phyloP scores from a whole-genome alignment of 2,797 vertebrate species.

The Acrossocheilus fasciatus region DNA sequence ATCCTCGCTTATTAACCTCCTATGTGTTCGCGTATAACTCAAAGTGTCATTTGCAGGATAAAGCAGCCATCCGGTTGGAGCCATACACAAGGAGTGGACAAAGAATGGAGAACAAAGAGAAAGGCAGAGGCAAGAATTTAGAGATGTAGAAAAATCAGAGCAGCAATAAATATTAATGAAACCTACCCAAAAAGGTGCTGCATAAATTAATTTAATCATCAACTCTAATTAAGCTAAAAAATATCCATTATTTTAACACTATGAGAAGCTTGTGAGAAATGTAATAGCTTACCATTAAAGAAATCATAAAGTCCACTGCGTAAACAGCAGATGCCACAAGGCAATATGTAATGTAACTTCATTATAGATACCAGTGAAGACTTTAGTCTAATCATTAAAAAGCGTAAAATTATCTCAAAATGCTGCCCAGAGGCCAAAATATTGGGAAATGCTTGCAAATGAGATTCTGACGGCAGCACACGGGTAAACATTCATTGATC shows the following conservation, averaged over 20 bases:
- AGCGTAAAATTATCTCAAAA: slow-evolving; percentile 38
- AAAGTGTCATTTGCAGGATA: slow-evolving; percentile 51
- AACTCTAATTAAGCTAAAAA: slow-evolving; percentile 4
- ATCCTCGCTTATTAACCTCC: slow-evolving; percentile 72
- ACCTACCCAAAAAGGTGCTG: neutral
- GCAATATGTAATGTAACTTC: slow-evolving; percentile 44
- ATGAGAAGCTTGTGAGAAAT: neutral
- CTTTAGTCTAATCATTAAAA: slow-evolving; percentile 51
- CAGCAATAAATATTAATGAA: neutral
- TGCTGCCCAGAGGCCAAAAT: slow-evolving; percentile 40
- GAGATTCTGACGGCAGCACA: slow-evolving; percentile 24
- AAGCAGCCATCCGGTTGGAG: slow-evolving; percentile 14
- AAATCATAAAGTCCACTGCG: slow-evolving; percentile 34
- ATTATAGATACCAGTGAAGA: slow-evolving; percentile 42
- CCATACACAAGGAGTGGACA: slow-evolving; percentile 18
- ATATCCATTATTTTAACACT: neutral
- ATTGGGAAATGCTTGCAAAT: slow-evolving; percentile 42
- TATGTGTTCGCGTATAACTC: slow-evolving; percentile 68
- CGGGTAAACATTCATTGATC: slow-evolving; percentile 47
- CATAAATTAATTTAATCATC: slow-evolving; percentile 10
- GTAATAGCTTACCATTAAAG: slow-evolving; percentile 44
- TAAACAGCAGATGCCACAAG: slow-evolving; percentile 37
- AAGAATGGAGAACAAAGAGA: slow-evolving; percentile 28
- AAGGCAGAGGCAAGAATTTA: neutral
- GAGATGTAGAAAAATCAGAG: slow-evolving; percentile 2